Evolutionary conservation across 53 echinoderm and acorn worm genomes (phyloP).

Genomic region (Mesocentrotus franciscanus): DNA sequence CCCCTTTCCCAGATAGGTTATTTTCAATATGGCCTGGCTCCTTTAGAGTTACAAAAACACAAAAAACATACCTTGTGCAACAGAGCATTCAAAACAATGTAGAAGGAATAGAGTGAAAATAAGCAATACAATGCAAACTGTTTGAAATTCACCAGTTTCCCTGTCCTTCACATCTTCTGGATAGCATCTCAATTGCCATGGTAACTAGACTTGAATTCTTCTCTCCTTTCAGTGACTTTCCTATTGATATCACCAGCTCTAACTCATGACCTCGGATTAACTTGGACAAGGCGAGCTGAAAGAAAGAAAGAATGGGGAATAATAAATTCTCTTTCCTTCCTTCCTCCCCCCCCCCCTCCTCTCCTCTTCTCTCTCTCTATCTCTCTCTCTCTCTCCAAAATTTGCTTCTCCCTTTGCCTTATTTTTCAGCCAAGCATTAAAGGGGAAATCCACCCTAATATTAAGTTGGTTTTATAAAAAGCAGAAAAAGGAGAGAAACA

Average conservation of each 20-base stretch:
- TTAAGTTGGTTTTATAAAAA: too few relatives aligned
- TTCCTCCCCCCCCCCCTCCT: background rate
- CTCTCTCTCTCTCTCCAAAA: background rate
- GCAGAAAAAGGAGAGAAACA: too few relatives aligned
- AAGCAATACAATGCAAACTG: background rate
- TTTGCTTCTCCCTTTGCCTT: background rate
- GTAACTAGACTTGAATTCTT: slow-evolving; percentile 69
- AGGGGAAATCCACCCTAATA: too few relatives aligned
- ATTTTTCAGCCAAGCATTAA: too few relatives aligned
- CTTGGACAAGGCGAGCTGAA: slow-evolving; percentile 92
- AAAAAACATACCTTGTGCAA: background rate
- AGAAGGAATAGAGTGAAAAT: background rate
- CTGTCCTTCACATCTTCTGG: slow-evolving; percentile 83
- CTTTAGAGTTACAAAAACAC: background rate
- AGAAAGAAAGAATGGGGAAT: background rate
- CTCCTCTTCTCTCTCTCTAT: background rate
- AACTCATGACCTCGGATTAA: slow-evolving; percentile 94
- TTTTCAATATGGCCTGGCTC: background rate
- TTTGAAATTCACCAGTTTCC: slow-evolving; percentile 81
- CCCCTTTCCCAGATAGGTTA: background rate
- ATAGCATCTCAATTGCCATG: slow-evolving; percentile 83
- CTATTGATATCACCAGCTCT: slow-evolving; percentile 87
- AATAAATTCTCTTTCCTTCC: background rate
- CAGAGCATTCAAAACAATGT: background rate
- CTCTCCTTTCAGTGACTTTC: slow-evolving; percentile 77